A percentile compares a stretch with the other conserved stretches of the same genome.
Evolutionary conservation across 2,113 vertebrate species (phyloP).

Genomic region (Nymphicus hollandicus): DNA sequence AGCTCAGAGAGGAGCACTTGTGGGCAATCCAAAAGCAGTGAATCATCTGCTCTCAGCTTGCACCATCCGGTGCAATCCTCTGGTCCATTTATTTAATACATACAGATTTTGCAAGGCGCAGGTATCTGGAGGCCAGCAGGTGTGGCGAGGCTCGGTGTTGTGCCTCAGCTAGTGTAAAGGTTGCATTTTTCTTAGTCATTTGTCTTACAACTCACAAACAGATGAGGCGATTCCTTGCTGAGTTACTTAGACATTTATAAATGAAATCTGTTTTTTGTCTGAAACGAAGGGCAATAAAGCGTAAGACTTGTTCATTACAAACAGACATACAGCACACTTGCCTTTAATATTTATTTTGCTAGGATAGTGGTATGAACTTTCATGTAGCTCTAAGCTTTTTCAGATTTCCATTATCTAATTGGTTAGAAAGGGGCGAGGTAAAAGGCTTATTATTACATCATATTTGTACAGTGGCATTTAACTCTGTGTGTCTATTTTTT

Average conservation of each 20-base stretch:
- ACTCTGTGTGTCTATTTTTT: neutral
- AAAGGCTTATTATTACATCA: neutral
- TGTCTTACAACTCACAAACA: neutral
- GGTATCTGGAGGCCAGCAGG: neutral
- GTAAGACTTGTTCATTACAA: neutral
- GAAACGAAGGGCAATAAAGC: neutral
- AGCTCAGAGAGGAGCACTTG: neutral
- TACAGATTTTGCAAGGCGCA: neutral
- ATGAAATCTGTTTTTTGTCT: neutral
- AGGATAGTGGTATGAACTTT: neutral
- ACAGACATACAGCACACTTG: neutral
- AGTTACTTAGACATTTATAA: neutral
- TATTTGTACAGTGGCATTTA: neutral
- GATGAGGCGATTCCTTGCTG: neutral
- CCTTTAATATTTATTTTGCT: neutral
- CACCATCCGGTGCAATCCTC: neutral
- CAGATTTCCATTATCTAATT: neutral
- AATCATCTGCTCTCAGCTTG: neutral
- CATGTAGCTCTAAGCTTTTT: neutral
- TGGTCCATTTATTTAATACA: neutral
- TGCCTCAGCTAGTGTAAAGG: neutral
- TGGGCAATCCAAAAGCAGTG: neutral
- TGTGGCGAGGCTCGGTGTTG: neutral
- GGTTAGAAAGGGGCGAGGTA: neutral
- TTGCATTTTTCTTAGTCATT: neutral